phyloP scores from a whole-genome alignment of 2,888 invertebrate genomes.

The Tetanocera ferruginea region DNA sequence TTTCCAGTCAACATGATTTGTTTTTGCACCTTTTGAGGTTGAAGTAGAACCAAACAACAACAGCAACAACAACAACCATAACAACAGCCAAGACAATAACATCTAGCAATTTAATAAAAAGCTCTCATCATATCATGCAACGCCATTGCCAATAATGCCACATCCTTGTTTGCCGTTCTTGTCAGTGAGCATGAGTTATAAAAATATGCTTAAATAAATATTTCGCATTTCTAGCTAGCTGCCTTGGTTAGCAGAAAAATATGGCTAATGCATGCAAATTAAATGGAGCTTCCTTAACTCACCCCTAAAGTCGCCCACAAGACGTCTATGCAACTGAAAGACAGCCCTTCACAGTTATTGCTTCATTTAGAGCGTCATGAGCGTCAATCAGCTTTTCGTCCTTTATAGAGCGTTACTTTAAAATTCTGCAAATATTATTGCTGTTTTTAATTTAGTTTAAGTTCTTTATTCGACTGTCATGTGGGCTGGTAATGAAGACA shows the following conservation, averaged over 20 bases:
- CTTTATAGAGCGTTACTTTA: background rate
- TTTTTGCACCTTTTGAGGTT: conserved; percentile 42
- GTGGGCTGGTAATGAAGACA: background rate
- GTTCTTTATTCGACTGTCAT: background rate
- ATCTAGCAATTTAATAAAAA: conserved; percentile 65
- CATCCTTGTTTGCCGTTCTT: background rate
- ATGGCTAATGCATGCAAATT: conserved; percentile 68
- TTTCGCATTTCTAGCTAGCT: conserved; percentile 47
- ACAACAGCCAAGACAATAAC: conserved; percentile 28
- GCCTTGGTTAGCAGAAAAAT: conserved; percentile 53
- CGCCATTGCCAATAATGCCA: background rate
- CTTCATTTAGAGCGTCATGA: conserved; percentile 23
- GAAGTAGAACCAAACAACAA: background rate
- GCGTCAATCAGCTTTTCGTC: background rate
- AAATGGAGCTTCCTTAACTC: conserved; percentile 50
- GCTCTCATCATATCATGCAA: conserved; percentile 45
- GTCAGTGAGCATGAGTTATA: conserved; percentile 48
- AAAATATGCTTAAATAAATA: conserved; percentile 60
- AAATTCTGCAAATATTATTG: background rate
- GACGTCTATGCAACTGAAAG: too few species aligned
- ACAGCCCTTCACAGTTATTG: background rate
- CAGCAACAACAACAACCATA: conserved; percentile 30
- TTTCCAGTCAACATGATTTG: conserved; percentile 49
- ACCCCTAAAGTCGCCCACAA: background rate
- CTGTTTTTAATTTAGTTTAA: conserved; percentile 10